phyloP scores from a whole-genome alignment of 2,888 invertebrate species.

The Eugnorisma glareosa region DNA sequence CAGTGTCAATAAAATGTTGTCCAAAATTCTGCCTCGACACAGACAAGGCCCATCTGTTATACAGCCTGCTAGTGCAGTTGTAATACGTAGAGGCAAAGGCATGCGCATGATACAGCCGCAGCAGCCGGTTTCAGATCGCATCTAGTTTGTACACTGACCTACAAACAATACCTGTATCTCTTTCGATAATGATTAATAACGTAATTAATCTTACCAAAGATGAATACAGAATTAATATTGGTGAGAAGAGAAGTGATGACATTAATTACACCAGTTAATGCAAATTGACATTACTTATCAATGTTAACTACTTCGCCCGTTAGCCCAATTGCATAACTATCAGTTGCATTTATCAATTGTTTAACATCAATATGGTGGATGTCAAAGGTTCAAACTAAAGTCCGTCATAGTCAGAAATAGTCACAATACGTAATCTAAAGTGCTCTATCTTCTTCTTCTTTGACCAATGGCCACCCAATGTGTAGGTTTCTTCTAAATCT shows the following conservation, averaged over 20 bases:
- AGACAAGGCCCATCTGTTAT: not conserved
- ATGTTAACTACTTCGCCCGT: not conserved
- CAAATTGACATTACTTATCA: not conserved
- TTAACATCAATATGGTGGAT: not conserved
- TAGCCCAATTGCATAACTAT: not conserved
- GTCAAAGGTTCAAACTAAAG: conserved; percentile 12
- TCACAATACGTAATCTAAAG: not conserved
- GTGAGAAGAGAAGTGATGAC: not conserved
- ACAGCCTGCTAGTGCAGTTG: conserved; percentile 13
- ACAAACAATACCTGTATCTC: conserved; percentile 55
- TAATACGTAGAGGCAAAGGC: conserved; percentile 14
- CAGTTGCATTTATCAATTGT: conserved; percentile 7
- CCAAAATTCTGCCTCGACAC: not conserved
- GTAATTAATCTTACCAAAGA: conserved; percentile 27
- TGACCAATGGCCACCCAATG: not conserved
- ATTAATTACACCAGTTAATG: not conserved
- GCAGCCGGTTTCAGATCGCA: conserved; percentile 63
- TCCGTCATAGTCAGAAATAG: not conserved
- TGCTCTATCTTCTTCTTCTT: not conserved
- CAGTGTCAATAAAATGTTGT: not conserved
- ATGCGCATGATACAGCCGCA: conserved; percentile 14
- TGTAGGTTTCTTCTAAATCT: not conserved
- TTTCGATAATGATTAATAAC: conserved; percentile 20
- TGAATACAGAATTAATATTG: not conserved
- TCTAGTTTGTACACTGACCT: conserved; percentile 62